Evolutionary conservation across 2,113 vertebrate genomes (phyloP).

Genomic region (Cervus canadensis): DNA sequence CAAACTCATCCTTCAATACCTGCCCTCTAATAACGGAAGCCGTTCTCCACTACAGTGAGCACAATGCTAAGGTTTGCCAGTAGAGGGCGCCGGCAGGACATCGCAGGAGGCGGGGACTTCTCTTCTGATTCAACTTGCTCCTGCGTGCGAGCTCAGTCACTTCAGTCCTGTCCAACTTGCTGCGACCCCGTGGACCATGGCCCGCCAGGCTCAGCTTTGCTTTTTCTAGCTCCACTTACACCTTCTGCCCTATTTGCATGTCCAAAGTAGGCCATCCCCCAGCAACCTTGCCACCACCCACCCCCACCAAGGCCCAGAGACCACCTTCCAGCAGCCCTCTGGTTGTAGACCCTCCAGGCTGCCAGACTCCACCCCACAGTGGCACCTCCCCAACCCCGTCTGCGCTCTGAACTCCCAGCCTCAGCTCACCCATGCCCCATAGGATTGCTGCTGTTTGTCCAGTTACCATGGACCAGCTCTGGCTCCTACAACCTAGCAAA

Average conservation of each 20-base stretch:
- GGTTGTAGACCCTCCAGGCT: no score
- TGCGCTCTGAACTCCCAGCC: not conserved
- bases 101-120: not conserved
- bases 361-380: not conserved
- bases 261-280: not conserved
- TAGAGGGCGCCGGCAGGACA: not conserved
- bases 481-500: not conserved
- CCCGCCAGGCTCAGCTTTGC: not conserved
- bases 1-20: not conserved
- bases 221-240: not conserved
- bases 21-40: not conserved
- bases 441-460: not conserved
- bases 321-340: not conserved
- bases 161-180: no score
- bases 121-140: not conserved
- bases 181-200: no score
- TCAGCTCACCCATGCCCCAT: not conserved
- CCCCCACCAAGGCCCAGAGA: not conserved
- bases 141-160: no score
- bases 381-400: not conserved
- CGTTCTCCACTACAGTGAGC: not conserved
- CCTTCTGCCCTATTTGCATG: not conserved
- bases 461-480: not conserved
- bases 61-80: not conserved
- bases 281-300: not conserved